Conservation (phyloP, 2,113 vertebrate species). For the Mandrillus leucophaeus region DNA sequence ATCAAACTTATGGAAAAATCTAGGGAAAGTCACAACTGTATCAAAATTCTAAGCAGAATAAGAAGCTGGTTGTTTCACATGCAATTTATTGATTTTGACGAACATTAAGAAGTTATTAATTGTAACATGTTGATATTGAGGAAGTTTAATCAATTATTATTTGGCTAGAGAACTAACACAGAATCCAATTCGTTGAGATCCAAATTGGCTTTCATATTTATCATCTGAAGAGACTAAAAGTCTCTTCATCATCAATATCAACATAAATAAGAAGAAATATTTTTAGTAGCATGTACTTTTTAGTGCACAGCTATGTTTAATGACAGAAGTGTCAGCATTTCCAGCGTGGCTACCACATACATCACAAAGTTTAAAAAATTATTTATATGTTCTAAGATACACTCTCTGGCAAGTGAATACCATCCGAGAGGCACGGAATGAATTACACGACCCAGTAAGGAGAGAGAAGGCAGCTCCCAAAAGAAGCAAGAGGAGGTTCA, state of each 20-base stretch:
- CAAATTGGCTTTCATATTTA: slow-evolving; percentile 28
- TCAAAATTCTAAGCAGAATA: not conserved
- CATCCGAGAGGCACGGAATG: not conserved
- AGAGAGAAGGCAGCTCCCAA: not conserved
- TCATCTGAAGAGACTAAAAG: not conserved
- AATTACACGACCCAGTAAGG: not conserved
- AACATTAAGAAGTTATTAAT: not conserved
- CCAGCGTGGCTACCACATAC: not conserved
- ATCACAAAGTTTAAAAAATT: not conserved
- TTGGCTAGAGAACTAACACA: not conserved
- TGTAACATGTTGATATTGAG: not conserved
- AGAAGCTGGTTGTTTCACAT: not conserved
- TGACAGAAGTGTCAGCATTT: not conserved
- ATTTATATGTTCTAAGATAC: not conserved
- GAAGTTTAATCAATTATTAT: not conserved
- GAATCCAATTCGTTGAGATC: not conserved
- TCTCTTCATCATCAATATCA: too few species aligned
- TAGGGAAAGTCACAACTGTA: not conserved
- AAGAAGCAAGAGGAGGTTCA: not conserved
- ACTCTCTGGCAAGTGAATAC: not conserved
- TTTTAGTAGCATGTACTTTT: not conserved
- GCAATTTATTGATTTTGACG: slow-evolving; percentile 14
- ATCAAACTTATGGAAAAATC: not conserved
- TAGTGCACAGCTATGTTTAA: not conserved
- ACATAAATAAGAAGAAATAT: not conserved